Evolutionary conservation across 2,113 vertebrate genomes (phyloP).

Genomic region (Rhinogobius similis): DNA sequence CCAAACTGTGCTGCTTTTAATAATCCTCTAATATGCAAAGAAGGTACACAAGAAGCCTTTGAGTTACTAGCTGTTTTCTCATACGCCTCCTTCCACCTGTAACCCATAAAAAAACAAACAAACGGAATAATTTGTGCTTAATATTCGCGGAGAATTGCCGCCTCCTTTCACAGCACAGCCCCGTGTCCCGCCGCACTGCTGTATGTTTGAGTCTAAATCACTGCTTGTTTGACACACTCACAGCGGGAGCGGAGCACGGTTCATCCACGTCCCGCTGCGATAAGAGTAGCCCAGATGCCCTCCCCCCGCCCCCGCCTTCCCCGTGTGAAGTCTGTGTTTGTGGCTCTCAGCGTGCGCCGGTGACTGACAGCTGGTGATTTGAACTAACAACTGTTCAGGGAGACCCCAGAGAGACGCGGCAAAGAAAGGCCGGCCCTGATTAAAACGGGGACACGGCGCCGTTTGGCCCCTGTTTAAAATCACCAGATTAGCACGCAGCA

Average conservation of each 20-base stretch:
- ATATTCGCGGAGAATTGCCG: background rate
- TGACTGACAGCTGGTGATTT: conserved; percentile 69
- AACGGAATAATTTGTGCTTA: background rate
- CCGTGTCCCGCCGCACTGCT: background rate
- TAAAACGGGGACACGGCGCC: conserved; percentile 36
- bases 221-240: background rate
- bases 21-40: too few relatives aligned
- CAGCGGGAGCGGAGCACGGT: conserved; percentile 20
- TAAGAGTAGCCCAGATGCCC: conserved; percentile 56
- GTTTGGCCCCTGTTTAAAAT: conserved; percentile 24
- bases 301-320: conserved; percentile 44
- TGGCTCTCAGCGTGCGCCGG: conserved; percentile 45
- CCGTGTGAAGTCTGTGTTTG: conserved; percentile 25
- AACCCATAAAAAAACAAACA: background rate
- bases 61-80: too few relatives aligned
- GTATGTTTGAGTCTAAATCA: background rate
- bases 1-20: too few relatives aligned
- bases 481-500: conserved; percentile 20
- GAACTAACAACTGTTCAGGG: conserved; percentile 49
- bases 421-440: conserved; percentile 59
- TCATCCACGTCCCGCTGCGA: conserved; percentile 57
- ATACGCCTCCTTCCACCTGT: background rate
- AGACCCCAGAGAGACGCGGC: conserved; percentile 49
- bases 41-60: too few relatives aligned
- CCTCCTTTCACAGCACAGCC: background rate